Conservation (phyloP, 37 sponge, comb jelly and placozoan genomes). For the Axinella damicornis region DNA sequence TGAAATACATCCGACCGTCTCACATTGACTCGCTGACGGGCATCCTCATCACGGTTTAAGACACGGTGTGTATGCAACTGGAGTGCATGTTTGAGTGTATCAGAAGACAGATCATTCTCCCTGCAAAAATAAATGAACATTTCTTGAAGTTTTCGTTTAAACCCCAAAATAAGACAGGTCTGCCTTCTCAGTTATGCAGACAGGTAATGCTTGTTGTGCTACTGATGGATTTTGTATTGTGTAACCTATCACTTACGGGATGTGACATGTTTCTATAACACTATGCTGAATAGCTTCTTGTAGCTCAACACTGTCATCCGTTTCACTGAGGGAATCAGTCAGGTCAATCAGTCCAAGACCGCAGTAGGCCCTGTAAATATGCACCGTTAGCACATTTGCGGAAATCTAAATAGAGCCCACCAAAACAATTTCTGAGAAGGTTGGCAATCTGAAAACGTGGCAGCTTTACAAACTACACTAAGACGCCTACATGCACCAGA, state of each 20-base stretch:
- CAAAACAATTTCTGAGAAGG: too few relatives aligned
- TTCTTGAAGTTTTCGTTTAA: background rate
- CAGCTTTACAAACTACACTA: too few relatives aligned
- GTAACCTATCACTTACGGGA: background rate
- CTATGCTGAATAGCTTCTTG: background rate
- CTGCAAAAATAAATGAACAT: background rate
- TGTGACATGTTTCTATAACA: background rate
- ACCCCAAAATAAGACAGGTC: background rate
- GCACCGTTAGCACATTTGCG: too few relatives aligned
- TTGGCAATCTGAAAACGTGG: too few relatives aligned
- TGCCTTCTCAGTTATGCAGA: background rate
- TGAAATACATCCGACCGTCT: background rate
- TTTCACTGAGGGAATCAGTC: background rate
- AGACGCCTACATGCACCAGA: too few relatives aligned
- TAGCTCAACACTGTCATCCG: background rate
- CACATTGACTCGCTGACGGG: background rate
- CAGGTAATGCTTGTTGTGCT: too few relatives aligned
- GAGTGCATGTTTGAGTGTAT: background rate
- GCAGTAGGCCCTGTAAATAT: background rate
- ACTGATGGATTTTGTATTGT: too few relatives aligned
- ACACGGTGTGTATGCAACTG: too few relatives aligned
- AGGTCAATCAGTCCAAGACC: background rate
- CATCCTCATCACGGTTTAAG: too few relatives aligned
- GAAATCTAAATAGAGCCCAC: too few relatives aligned
- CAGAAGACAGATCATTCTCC: background rate